Percentiles rank a stretch among this genome's conserved stretches.
phyloP scores from a whole-genome alignment of 2,888 invertebrate genomes.

The Pandemis corylana region DNA sequence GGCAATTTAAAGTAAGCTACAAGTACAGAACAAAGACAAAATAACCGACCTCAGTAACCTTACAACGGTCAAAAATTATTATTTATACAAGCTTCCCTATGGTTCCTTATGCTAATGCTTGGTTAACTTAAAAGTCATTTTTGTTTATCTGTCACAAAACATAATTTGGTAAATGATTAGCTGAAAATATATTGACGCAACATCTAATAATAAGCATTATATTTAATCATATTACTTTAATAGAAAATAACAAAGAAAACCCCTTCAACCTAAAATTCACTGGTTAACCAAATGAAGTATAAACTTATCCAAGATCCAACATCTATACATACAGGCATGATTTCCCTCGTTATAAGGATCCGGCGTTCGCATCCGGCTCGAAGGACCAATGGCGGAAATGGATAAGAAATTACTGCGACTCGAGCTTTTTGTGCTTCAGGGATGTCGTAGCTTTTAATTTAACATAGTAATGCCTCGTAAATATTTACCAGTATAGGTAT shows the following conservation, averaged over 20 bases:
- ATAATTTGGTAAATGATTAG: too few relatives aligned
- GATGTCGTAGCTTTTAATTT: slow-evolving; percentile 15
- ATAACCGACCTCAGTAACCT: too few relatives aligned
- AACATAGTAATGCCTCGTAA: not conserved
- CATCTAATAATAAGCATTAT: not conserved
- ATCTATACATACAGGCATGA: slow-evolving; percentile 47
- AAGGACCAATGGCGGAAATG: slow-evolving; percentile 72
- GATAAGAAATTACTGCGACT: slow-evolving; percentile 60
- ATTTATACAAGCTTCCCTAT: too few relatives aligned
- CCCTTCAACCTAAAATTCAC: slow-evolving; percentile 27
- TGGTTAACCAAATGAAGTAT: slow-evolving; percentile 39
- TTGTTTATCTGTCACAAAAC: too few relatives aligned
- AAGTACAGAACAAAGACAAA: not conserved
- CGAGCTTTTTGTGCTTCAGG: slow-evolving; percentile 29
- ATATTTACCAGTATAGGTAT: not conserved
- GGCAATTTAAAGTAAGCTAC: too few relatives aligned
- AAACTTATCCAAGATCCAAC: slow-evolving; percentile 24
- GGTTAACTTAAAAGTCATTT: too few relatives aligned
- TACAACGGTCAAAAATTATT: too few relatives aligned
- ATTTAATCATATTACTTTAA: not conserved
- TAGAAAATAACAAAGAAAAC: slow-evolving; percentile 19
- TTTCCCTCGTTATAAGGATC: slow-evolving; percentile 76
- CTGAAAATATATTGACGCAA: not conserved
- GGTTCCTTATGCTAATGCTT: too few relatives aligned
- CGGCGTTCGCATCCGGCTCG: slow-evolving; percentile 70